These are phyloP conservation scores for Vicugna pacos DNA, from an alignment of 2,113 vertebrate genomes.

Conservation along the genomic window DNA sequence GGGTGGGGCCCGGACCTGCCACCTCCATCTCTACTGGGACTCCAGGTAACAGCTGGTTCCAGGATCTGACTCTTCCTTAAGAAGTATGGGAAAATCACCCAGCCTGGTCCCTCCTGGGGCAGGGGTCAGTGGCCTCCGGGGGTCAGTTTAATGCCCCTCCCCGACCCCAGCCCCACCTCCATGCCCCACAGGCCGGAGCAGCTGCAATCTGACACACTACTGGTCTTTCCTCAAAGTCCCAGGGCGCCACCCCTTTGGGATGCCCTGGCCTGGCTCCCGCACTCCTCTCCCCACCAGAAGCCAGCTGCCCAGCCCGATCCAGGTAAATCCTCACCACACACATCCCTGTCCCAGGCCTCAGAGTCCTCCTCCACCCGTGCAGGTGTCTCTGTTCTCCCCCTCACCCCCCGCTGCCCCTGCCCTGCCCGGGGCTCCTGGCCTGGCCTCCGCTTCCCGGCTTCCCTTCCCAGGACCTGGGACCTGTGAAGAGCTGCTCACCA, in stretches of 20 bases:
- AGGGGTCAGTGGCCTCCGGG: background rate
- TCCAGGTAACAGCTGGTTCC: fast-evolving
- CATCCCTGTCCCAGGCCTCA: too few relatives aligned
- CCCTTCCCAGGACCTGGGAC: constrained; percentile 22
- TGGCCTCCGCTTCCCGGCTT: fast-evolving
- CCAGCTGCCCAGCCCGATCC: too few relatives aligned
- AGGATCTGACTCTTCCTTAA: too few relatives aligned
- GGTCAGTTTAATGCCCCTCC: too few relatives aligned
- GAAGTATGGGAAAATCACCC: too few relatives aligned
- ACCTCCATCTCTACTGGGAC: background rate
- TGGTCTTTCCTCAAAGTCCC: background rate
- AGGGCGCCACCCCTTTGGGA: too few relatives aligned
- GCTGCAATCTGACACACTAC: fast-evolving
- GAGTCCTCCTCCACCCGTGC: background rate
- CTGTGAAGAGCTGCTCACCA: constrained; percentile 61
- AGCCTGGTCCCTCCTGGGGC: too few relatives aligned
- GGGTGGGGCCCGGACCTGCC: background rate
- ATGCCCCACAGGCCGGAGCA: background rate
- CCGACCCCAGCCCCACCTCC: fast-evolving
- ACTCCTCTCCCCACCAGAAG: background rate
- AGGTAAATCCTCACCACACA: too few relatives aligned
- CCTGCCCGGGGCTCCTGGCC: background rate
- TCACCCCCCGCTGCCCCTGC: too few relatives aligned
- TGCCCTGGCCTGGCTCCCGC: background rate
- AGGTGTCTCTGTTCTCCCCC: too few relatives aligned